Conservation (phyloP, 2,113 vertebrate genomes). For the Nestor notabilis region DNA sequence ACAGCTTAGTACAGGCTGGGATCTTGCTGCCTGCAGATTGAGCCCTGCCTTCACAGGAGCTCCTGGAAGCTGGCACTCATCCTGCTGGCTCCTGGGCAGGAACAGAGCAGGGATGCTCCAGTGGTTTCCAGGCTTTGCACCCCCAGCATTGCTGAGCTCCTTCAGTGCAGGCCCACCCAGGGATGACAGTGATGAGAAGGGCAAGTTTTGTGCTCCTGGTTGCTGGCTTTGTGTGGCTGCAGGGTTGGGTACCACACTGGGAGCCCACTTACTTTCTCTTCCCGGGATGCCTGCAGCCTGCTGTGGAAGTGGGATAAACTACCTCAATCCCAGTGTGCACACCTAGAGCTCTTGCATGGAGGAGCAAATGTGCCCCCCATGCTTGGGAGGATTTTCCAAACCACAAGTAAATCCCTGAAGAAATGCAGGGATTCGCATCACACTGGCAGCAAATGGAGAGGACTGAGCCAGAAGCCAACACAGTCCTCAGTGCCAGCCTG, state of each 20-base stretch:
- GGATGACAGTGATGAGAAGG: not conserved
- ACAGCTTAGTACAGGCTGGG: not conserved
- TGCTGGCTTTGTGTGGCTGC: not conserved
- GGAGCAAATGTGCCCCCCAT: accelerated
- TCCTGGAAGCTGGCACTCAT: not conserved
- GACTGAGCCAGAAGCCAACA: not conserved
- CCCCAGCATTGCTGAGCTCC: not conserved
- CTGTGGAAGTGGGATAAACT: not conserved
- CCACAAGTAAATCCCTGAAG: not conserved
- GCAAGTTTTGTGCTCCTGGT: not conserved
- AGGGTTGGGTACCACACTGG: not conserved
- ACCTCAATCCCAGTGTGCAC: accelerated
- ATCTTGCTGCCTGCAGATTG: not conserved
- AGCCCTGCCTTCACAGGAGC: not conserved
- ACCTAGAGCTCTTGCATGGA: not conserved
- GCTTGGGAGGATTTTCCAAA: not conserved
- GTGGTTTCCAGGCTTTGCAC: not conserved
- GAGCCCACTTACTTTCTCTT: not conserved
- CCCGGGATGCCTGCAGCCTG: not conserved
- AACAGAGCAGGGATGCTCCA: not conserved
- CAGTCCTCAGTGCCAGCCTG: not conserved
- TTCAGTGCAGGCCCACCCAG: not conserved
- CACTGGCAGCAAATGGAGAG: not conserved
- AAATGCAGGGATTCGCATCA: not conserved
- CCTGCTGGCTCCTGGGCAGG: not conserved